Percentiles rank a stretch among this genome's conserved stretches.
Evolutionary conservation across 2,888 invertebrate species (phyloP).

Genomic region (Fragum whitleyi): DNA sequence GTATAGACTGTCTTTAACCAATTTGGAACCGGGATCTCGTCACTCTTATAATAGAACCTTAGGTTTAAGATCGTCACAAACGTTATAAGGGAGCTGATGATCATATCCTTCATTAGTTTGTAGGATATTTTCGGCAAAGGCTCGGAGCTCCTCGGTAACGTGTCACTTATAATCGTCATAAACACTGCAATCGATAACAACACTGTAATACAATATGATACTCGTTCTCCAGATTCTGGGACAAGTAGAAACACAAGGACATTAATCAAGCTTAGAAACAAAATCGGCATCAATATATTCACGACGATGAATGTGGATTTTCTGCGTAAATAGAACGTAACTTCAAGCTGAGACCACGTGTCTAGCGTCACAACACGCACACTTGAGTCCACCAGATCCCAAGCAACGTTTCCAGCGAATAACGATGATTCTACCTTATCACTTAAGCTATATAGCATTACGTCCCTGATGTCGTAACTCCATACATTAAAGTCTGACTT

Average conservation of each 20-base stretch:
- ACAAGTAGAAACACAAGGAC: constrained; percentile 55
- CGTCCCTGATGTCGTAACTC: constrained; percentile 46
- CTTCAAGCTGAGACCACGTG: constrained; percentile 5
- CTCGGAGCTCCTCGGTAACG: constrained; percentile 54
- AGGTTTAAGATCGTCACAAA: constrained; percentile 58
- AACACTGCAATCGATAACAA: constrained; percentile 60
- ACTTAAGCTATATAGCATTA: neutral
- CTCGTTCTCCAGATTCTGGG: constrained; percentile 60
- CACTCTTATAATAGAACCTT: constrained; percentile 56
- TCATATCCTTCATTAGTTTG: constrained; percentile 47
- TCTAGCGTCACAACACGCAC: neutral
- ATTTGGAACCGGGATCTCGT: constrained; percentile 29
- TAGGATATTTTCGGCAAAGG: constrained; percentile 54
- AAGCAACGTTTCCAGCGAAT: constrained; percentile 3
- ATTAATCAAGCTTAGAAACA: constrained; percentile 56
- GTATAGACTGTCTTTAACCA: neutral
- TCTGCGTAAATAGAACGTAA: constrained; percentile 13
- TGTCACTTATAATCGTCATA: constrained; percentile 59
- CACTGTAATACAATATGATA: constrained; percentile 58
- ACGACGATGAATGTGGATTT: constrained; percentile 38
- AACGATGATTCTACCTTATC: neutral
- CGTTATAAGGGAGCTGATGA: constrained; percentile 62
- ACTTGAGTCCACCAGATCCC: neutral
- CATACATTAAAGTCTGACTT: constrained; percentile 40
- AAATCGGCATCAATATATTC: constrained; percentile 55